Evolutionary conservation across 2,888 invertebrate species (phyloP), one percentile per base, ranked within the genome.

Genomic region (Synergus japonicus): DNA sequence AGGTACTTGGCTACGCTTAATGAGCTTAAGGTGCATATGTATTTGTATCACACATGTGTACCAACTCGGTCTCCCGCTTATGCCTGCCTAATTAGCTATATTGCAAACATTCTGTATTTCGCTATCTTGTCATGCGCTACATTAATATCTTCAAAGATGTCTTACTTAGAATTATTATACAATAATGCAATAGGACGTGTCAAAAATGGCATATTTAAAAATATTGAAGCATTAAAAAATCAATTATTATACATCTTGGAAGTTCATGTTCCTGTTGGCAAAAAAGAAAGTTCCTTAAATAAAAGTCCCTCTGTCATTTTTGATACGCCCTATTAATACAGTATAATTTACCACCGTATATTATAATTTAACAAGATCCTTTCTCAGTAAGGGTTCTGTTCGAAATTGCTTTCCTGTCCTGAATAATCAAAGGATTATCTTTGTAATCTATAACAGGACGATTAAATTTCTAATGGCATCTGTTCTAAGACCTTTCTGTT

Each of bases 351-450:
- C 5, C 37, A 37, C 37, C 37, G 37, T 0, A 37, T 37, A 37
- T 5, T 37, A 37, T 37, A 37, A 37, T 37, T 37, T 7, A 37
- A 37, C 37, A 37, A 37, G 37, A 5, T 37, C 37, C 37, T 37
- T 37, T 37, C 37, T 37, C 37, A 44, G 44, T 46, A 18, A 67
- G 46, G 67, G 49, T 37, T n/a, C 76, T 58, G 58, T 58, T 76
- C 43, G 76, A 76, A 76, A 54, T 43, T 65, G 81, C 77, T 79
- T 79, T 81, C 79, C 76, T 77, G 79, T 78, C 76, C 77, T 78
- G 80, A 83, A 81, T 86, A 87, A 87, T 87, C 85, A 87, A 82
- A 82, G 83, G 83, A 87, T 87, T 85, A 88, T 87, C 84, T 84
- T 81, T 82, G 83, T 83, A 80, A 81, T 76, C 78, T 77, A n/a